Evolutionary conservation across 2,888 invertebrate genomes (phyloP), one percentile per base, ranked within the genome.

Genomic region (Rotaria macrura): DNA sequence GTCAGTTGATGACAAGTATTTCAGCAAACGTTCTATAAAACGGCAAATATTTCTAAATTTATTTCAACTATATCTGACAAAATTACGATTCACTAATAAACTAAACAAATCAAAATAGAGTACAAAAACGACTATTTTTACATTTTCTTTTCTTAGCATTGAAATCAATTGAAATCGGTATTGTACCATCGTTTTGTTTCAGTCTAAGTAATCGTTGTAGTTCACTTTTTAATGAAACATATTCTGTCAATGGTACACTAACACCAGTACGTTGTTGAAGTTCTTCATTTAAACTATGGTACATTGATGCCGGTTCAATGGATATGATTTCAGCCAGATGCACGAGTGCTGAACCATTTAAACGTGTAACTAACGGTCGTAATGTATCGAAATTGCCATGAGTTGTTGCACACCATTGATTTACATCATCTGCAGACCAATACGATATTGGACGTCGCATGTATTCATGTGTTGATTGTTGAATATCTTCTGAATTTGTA

Each of bases 141-240:
- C 65, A 65, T 65, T 34, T 65, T 65, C 17, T 65, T 14, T 34
- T 65, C 65, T 65, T 65, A 12, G 17, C 10, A 12, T 65, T 65
- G 34, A 12, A 17, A 14, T 65, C 9, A 10, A 34, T 29, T 14
- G 1, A 12, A 34, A 7, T 17, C 5, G 2, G 5, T 34, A n/a
- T 29, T 14, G 14, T 34, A 65, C 14, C 10, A 17, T 65, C 65
- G 5, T 29, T 29, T 34, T 14, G 65, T 34, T 29, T 65, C 34
- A 34, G 29, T 34, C 14, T 34, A 12, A 65, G 10, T 65, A 65
- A 65, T 34, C 34, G 65, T 74, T 74, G 74, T 43, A 74, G 40
- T 74, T 74, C 74, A 74, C 74, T 74, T 74, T 38, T 2, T 74
- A 74, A 74, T 25, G 74, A 74, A 25, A 74, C 74, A 74, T 74